Conservation (phyloP, 92 coral and sea anemone species). For the Hydrozoanthus gracilis region DNA sequence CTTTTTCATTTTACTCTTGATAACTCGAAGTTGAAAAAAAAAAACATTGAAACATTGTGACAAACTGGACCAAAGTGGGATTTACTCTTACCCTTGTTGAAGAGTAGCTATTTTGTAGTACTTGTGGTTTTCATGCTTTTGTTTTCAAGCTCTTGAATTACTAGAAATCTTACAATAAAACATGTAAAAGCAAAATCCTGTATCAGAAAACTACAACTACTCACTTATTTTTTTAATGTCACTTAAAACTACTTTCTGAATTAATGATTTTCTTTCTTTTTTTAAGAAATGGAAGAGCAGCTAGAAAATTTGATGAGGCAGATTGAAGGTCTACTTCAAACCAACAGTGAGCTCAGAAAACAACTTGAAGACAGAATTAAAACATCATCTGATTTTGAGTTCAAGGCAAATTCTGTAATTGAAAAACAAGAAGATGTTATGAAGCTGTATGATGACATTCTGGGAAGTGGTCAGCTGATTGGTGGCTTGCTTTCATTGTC, state of each 20-base stretch:
- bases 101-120: too few species aligned
- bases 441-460: constrained; percentile 1
- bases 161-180: too few species aligned
- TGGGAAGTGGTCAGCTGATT: constrained; percentile 33
- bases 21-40: too few species aligned
- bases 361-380: background rate
- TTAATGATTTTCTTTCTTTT: background rate
- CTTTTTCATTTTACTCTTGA: too few species aligned
- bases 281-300: constrained; percentile 9
- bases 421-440: constrained; percentile 14
- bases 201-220: too few species aligned
- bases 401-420: constrained; percentile 1
- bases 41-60: too few species aligned
- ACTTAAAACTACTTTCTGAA: background rate
- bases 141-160: too few species aligned
- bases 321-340: background rate
- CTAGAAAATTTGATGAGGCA: background rate
- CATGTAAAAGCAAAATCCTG: too few species aligned
- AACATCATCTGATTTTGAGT: constrained; percentile 1
- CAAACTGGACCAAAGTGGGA: too few species aligned
- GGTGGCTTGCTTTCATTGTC: constrained; percentile 61
- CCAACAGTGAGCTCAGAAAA: constrained; percentile 8
- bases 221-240: too few species aligned
- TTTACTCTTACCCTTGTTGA: too few species aligned
- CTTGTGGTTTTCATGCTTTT: too few species aligned